phyloP scores from a whole-genome alignment of 2,888 invertebrate genomes.

The Himalopsyche japonica region DNA sequence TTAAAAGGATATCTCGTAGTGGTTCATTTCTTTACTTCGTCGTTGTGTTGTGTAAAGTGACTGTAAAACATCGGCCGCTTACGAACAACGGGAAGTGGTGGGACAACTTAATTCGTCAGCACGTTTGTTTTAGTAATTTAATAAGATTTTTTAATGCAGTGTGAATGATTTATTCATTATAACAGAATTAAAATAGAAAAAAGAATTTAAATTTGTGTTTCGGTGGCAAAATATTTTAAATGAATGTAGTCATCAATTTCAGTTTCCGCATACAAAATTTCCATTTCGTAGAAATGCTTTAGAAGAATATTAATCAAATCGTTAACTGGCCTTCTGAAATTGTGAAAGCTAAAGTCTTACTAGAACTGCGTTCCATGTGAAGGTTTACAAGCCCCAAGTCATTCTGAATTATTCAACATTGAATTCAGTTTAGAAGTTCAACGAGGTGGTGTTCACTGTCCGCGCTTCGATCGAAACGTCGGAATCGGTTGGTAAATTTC shows the following conservation, averaged over 20 bases:
- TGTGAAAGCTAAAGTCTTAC: background rate
- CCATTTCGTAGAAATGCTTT: background rate
- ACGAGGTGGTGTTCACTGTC: slow-evolving; percentile 3
- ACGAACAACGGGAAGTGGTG: too few relatives aligned
- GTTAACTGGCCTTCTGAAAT: background rate
- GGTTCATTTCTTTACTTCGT: too few relatives aligned
- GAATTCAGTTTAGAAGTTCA: slow-evolving; percentile 9
- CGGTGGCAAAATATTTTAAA: background rate
- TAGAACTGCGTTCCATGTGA: background rate
- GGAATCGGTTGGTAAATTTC: slow-evolving; percentile 13
- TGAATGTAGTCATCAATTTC: background rate
- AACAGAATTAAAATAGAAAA: too few relatives aligned
- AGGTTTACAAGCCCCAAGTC: slow-evolving; percentile 3
- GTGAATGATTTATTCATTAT: too few relatives aligned
- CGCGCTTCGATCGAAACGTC: background rate
- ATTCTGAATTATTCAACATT: slow-evolving; percentile 21
- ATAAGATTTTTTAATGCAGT: too few relatives aligned
- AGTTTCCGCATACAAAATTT: background rate
- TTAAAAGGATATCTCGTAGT: too few relatives aligned
- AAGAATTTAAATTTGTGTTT: background rate
- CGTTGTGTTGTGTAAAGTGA: too few relatives aligned
- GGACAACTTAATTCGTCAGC: too few relatives aligned
- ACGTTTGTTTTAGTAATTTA: too few relatives aligned
- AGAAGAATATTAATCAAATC: background rate
- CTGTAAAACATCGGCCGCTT: too few relatives aligned